Percentiles rank a stretch among this genome's conserved stretches.
These are phyloP conservation scores for Bemisia tabaci DNA, from an alignment of 1,140 invertebrate species.

Conservation along the genomic window DNA sequence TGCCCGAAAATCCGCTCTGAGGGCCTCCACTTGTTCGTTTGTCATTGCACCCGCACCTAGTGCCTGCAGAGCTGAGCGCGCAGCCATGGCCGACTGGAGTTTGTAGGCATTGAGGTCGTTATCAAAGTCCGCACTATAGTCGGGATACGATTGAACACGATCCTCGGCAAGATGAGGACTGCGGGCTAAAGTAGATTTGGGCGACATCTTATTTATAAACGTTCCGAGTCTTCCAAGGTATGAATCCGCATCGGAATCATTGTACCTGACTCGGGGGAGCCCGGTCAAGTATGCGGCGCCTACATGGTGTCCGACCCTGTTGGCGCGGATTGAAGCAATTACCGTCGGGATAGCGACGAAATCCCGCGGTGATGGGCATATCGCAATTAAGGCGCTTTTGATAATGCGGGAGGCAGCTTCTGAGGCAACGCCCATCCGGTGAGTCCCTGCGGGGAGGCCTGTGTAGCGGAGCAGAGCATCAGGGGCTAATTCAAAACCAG, in stretches of 20 bases:
- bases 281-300: background rate
- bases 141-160: background rate
- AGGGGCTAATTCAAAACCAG: too few species aligned
- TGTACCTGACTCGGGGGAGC: background rate
- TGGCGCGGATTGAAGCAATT: background rate
- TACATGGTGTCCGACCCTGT: background rate
- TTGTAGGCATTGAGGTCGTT: background rate
- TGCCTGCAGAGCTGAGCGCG: background rate
- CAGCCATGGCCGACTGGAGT: background rate
- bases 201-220: background rate
- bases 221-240: background rate
- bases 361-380: background rate
- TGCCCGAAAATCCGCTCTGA: background rate
- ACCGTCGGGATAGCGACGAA: background rate
- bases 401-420: background rate
- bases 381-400: background rate
- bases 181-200: background rate
- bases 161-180: background rate
- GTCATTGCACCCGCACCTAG: background rate
- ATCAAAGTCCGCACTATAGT: background rate
- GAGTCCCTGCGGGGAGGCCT: background rate
- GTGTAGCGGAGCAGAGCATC: background rate
- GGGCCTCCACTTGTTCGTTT: background rate
- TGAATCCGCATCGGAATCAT: background rate
- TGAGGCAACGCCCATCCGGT: background rate